Evolutionary conservation across 2,888 invertebrate species (phyloP), one percentile per base, ranked within the genome.

Genomic region (Synergus japonicus): DNA sequence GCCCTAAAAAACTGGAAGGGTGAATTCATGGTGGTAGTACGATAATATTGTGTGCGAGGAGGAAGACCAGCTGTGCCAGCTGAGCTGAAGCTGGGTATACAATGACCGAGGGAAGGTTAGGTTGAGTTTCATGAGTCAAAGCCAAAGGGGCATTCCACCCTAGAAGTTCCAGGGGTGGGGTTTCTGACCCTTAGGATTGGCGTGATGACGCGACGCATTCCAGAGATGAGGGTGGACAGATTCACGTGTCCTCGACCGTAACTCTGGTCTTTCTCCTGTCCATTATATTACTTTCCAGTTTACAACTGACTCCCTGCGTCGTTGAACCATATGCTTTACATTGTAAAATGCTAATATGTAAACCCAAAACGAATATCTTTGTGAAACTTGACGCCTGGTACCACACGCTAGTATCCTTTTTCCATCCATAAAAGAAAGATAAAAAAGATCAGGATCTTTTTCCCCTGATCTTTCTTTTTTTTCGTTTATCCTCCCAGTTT

Each of bases 201-300:
- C 83, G 83, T 79, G 84, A 85, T 86, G 87, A 84, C 86, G 86
- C 81, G 85, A 86, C 82, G 85, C 87, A 87, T 89, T 88, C 89
- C 89, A 85, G 79, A 77, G 83, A 84, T 84, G 88, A 85, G 88
- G 86, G 85, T 84, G 88, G 81, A 82, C 77, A 73, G 78, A 79
- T 83, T 83, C 83, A 79, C 81, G 81, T 84, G 82, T 81, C 78
- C 54, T 22, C 49, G 67, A 69, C 78, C 79, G 76, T 76, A 80
- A 76, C 66, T 65, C 54, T 37, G 44, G 43, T 58, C 78, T 66
- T 60, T 37, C 63, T 63, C 43, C 54, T 46, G 18, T 73, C 44
- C n/a, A 1, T 64, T 41, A 18, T 15, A 44, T 49, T 37, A 15
- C 43, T 67, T 29, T 64, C 49, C 41, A 67, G 49, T 67, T 18